These are phyloP conservation scores for Microtus ochrogaster DNA, from an alignment of 2,113 vertebrate species.

Conservation along the genomic window DNA sequence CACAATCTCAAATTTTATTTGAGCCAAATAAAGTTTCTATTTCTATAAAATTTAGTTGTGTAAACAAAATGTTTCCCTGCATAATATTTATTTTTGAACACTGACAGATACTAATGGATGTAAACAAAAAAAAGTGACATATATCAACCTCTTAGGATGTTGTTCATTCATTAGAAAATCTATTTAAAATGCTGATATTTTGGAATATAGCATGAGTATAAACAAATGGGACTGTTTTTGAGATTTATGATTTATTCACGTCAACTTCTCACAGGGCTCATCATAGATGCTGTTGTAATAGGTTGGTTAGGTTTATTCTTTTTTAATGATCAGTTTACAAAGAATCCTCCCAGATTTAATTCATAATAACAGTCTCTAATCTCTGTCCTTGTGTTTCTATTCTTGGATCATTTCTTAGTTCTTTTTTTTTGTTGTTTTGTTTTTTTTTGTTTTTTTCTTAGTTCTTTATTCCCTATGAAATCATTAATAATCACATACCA, in stretches of 20 bases:
- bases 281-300: not conserved
- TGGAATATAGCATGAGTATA: not conserved
- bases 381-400: not conserved
- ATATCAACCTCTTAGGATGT: not conserved
- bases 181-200: not conserved
- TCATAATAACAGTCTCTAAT: not conserved
- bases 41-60: not conserved
- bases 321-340: not conserved
- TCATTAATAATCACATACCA: not conserved
- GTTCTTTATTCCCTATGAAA: not conserved
- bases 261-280: not conserved
- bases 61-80: not conserved
- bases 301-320: not conserved
- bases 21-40: not conserved
- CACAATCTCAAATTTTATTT: constrained; percentile 2
- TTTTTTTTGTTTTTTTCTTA: no score
- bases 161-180: not conserved
- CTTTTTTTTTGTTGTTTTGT: no score
- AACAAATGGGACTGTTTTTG: not conserved
- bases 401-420: not conserved
- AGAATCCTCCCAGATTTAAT: not conserved
- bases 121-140: not conserved
- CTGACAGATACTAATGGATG: not conserved
- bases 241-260: not conserved
- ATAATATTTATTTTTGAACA: constrained; percentile 12